These are phyloP conservation scores for Keiferia lycopersicella DNA, from an alignment of 2,888 invertebrate genomes.

Conservation along the genomic window DNA sequence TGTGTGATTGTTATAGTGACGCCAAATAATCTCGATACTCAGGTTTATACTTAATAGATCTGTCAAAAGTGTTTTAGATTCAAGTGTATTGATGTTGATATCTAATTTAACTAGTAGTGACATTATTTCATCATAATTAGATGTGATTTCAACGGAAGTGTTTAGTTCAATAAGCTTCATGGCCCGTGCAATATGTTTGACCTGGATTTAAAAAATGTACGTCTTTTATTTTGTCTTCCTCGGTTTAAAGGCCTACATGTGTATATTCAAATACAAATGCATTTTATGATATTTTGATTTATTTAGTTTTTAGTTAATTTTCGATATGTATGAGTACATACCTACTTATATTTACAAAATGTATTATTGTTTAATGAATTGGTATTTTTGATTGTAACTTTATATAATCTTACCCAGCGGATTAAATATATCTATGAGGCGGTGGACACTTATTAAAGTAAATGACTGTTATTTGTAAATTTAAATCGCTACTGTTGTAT, in stretches of 20 bases:
- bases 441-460: conserved; percentile 25
- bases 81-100: too few species aligned
- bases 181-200: conserved; percentile 49
- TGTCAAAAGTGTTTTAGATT: background rate
- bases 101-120: background rate
- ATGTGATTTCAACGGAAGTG: background rate
- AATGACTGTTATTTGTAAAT: background rate
- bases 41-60: conserved; percentile 20
- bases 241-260: conserved; percentile 46
- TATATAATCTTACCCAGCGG: conserved; percentile 28
- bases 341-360: conserved; percentile 35
- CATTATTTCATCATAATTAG: background rate
- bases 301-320: conserved; percentile 41
- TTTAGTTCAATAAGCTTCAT: conserved; percentile 9
- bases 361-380: conserved; percentile 40
- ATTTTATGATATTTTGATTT: conserved; percentile 46
- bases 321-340: conserved; percentile 41
- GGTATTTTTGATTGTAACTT: conserved; percentile 37
- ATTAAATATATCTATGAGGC: conserved; percentile 16
- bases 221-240: conserved; percentile 52
- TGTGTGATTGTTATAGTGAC: background rate
- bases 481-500: background rate
- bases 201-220: conserved; percentile 32
- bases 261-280: conserved; percentile 44
- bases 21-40: conserved; percentile 10